phyloP scores from a whole-genome alignment of 1,140 invertebrate species.

The Magallana angulata region DNA sequence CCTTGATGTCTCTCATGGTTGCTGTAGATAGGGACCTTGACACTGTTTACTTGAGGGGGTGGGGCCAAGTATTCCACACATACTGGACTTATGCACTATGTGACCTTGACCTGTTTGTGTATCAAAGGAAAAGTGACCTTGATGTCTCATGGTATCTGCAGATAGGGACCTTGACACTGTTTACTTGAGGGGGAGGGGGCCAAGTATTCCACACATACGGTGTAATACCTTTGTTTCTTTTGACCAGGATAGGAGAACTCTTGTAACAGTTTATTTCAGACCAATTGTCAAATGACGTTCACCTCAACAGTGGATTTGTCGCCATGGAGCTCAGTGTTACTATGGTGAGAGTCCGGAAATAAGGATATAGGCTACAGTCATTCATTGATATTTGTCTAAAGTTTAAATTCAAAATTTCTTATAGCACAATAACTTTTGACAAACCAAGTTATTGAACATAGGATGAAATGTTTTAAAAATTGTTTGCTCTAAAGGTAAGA shows the following conservation, averaged over 20 bases:
- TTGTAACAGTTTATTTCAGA: constrained; percentile 41
- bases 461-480: too few species aligned
- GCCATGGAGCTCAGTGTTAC: constrained; percentile 48
- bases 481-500: too few species aligned
- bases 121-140: too few species aligned
- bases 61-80: not conserved
- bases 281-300: constrained; percentile 39
- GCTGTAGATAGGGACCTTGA: not conserved
- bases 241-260: constrained; percentile 52
- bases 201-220: constrained; percentile 64
- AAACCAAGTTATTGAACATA: not conserved
- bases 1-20: not conserved
- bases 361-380: not conserved
- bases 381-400: not conserved
- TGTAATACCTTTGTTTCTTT: constrained; percentile 69
- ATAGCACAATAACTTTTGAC: not conserved
- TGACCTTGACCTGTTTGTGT: too few species aligned
- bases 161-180: not conserved
- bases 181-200: constrained; percentile 7
- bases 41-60: not conserved
- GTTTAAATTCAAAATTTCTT: not conserved
- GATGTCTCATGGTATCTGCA: not conserved
- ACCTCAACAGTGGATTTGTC: constrained; percentile 41
- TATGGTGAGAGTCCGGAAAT: constrained; percentile 47
- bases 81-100: not conserved